phyloP scores from a whole-genome alignment of 1,140 invertebrate genomes.

The Coelopa frigida region DNA sequence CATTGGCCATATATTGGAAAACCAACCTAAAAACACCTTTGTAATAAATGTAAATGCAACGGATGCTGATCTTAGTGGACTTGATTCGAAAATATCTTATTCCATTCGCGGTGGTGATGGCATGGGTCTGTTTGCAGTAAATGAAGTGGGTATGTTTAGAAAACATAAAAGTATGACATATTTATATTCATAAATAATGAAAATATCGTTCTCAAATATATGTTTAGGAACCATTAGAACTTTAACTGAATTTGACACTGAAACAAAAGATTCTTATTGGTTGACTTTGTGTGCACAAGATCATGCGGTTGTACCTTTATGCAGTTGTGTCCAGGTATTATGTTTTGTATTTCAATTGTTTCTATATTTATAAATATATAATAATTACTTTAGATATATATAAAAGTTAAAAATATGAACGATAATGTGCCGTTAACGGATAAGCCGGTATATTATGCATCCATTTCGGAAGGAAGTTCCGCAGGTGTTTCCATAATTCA shows the following conservation, averaged over 20 bases:
- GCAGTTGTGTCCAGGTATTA: conserved; percentile 71
- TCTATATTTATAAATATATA: conserved; percentile 10
- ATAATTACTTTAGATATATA: conserved; percentile 63
- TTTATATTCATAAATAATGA: background rate
- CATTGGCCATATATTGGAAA: conserved; percentile 64
- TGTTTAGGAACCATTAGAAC: conserved; percentile 76
- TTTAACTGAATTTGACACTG: conserved; percentile 75
- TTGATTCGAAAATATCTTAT: conserved; percentile 76
- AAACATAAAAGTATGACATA: background rate
- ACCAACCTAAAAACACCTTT: conserved; percentile 62
- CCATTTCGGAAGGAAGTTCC: conserved; percentile 74
- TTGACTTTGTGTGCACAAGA: conserved; percentile 88
- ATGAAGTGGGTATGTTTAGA: conserved; percentile 72
- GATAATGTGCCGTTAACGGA: conserved; percentile 86
- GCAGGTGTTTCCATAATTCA: conserved; percentile 66
- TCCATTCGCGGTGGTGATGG: conserved; percentile 83
- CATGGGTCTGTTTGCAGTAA: conserved; percentile 83
- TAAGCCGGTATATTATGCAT: conserved; percentile 76
- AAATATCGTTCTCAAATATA: background rate
- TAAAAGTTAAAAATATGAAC: conserved; percentile 84
- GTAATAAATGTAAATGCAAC: conserved; percentile 70
- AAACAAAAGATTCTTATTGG: conserved; percentile 84
- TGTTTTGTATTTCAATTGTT: conserved; percentile 1
- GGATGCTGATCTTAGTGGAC: conserved; percentile 69
- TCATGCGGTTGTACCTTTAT: conserved; percentile 76